Evolutionary conservation across 2,797 vertebrate genomes (phyloP), one percentile per base, ranked within the genome.

Genomic region (Euthynnus affinis): DNA sequence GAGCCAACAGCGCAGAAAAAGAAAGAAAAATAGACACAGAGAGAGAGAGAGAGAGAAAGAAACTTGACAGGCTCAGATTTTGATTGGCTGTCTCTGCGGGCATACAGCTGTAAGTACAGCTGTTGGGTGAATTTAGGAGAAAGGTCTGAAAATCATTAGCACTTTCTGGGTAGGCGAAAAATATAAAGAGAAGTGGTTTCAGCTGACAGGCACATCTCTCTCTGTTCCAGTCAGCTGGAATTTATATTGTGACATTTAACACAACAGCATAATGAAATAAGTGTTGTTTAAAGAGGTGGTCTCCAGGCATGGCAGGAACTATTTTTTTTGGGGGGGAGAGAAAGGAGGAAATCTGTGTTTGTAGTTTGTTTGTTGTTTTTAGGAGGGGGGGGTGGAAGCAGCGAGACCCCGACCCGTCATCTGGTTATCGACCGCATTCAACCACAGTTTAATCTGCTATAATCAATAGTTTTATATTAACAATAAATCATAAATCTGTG

Each of bases 131-230:
- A 77, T 88, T 61, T 81, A 76, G 32, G 53, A 60, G 76, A 69
- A 70, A 72, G 49, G 81, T 68, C 84, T 87, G 71, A 89, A 79
- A 91, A 81, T 80, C 84, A 89, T 89, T 85, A 86, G 53, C 71
- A 57, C 71, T 44, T 70, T 78, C 63, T 37, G 48, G 55, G 6
- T 0, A 20, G 55, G 44, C 62, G 57, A 57, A 74, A 76, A 77
- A 83, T 66, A 75, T 71, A 44, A 53, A 83, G 73, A 71, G 67
- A 44, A 81, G 72, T 27, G 70, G 60, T 69, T 77, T 86, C 71
- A 72, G 46, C 71, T 63, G 76, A 81, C 71, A 71, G 76, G 49
- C 56, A 60, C 55, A 61, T 65, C 57, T 74, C 67, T 70, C 29
- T 55, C 13, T 5, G 12, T 25, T 15, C 32, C 44, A 25, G 59